Evolutionary conservation across 2,888 invertebrate genomes (phyloP).

Genomic region (Napeogenes inachia): DNA sequence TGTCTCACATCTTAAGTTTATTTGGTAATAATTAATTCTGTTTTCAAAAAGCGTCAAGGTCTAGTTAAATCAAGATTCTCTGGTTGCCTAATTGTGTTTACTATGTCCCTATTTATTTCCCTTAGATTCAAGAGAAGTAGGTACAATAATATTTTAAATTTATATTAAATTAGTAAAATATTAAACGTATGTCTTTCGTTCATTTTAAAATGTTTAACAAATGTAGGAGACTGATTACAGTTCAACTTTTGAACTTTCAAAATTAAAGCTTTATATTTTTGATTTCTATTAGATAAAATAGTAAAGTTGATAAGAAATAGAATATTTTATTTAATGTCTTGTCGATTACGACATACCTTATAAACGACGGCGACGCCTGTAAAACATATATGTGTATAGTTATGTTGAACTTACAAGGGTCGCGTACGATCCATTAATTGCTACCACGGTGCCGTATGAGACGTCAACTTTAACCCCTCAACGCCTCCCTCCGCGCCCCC

Average conservation of each 20-base stretch:
- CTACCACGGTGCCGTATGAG: slow-evolving; percentile 43
- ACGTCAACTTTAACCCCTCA: slow-evolving; percentile 41
- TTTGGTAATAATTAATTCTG: slow-evolving; percentile 35
- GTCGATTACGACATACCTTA: background rate
- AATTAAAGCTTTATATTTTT: background rate
- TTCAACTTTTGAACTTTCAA: slow-evolving; percentile 16
- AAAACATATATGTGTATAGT: slow-evolving; percentile 38
- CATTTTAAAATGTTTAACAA: slow-evolving; percentile 25
- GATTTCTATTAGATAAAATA: slow-evolving; percentile 13
- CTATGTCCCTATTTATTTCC: slow-evolving; percentile 47
- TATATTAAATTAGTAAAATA: slow-evolving; percentile 31
- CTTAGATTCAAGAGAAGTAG: slow-evolving; percentile 40
- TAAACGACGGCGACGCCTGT: slow-evolving; percentile 10
- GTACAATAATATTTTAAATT: slow-evolving; percentile 34
- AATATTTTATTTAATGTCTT: background rate
- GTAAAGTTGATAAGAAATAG: background rate
- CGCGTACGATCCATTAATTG: slow-evolving; percentile 56
- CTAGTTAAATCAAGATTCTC: slow-evolving; percentile 57
- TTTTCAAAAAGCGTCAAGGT: slow-evolving; percentile 34
- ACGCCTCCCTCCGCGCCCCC: slow-evolving; percentile 30
- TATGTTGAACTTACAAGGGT: slow-evolving; percentile 44
- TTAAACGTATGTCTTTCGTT: slow-evolving; percentile 28
- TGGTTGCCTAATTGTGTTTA: slow-evolving; percentile 61
- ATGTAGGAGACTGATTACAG: slow-evolving; percentile 17
- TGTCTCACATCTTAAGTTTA: slow-evolving; percentile 34